phyloP scores from a whole-genome alignment of 2,113 vertebrate genomes.

The Genyomyrus donnyi region DNA sequence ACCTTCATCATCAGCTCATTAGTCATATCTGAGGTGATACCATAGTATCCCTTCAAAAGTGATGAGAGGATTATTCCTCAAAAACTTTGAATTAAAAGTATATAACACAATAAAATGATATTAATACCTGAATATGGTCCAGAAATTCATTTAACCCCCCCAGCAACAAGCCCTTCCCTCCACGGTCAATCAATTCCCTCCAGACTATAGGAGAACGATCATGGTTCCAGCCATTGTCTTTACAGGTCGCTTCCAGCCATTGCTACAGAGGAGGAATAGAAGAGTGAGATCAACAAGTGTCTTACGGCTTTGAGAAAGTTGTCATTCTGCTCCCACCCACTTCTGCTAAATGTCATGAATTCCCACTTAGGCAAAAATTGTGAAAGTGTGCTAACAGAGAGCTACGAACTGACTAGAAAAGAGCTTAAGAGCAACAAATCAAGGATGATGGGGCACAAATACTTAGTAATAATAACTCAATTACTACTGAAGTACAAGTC shows the following conservation, averaged over 20 bases:
- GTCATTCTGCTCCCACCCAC: no score
- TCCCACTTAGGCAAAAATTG: not conserved
- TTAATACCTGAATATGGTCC: conserved; percentile 74
- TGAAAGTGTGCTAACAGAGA: not conserved
- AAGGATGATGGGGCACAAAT: not conserved
- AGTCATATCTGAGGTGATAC: conserved; percentile 63
- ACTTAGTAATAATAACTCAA: not conserved
- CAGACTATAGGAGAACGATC: conserved; percentile 75
- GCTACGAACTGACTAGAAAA: not conserved
- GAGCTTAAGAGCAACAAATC: not conserved
- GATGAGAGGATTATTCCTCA: not conserved
- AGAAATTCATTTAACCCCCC: conserved; percentile 83
- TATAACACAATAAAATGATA: not conserved
- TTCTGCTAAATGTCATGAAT: not conserved
- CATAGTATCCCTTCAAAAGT: conserved; percentile 70
- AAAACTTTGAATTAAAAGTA: not conserved
- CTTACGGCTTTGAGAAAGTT: not conserved
- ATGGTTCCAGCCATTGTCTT: conserved; percentile 74
- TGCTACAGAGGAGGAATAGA: conserved; percentile 47
- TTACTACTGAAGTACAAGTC: not conserved
- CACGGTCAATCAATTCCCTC: conserved; percentile 80
- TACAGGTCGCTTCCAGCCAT: conserved; percentile 72
- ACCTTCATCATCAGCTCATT: conserved; percentile 63
- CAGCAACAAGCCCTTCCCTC: conserved; percentile 75
- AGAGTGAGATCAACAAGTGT: not conserved